Evolutionary conservation across 2,113 vertebrate genomes (phyloP).

Genomic region (Gymnogyps californianus): DNA sequence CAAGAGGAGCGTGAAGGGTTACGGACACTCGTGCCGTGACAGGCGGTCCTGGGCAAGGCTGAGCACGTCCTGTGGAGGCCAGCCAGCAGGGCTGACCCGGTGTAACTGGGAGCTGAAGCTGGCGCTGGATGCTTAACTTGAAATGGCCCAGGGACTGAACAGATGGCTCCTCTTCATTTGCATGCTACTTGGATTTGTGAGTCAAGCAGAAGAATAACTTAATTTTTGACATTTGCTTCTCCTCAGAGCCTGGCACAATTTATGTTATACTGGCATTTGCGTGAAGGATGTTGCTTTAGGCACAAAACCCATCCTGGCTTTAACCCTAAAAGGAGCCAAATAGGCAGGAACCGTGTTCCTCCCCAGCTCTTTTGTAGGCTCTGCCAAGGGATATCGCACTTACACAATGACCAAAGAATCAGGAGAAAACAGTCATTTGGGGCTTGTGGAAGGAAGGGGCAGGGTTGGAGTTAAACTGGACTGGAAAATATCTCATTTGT

Average conservation of each 20-base stretch:
- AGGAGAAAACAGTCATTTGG: slow-evolving; percentile 63
- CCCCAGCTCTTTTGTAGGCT: background rate
- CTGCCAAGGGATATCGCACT: slow-evolving; percentile 56
- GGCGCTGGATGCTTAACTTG: slow-evolving; percentile 4
- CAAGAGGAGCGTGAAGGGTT: background rate
- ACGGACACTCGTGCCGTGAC: background rate
- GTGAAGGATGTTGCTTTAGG: slow-evolving; percentile 66
- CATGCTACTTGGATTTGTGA: slow-evolving; percentile 63
- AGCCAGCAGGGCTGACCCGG: slow-evolving; percentile 17
- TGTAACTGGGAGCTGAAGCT: slow-evolving; percentile 19
- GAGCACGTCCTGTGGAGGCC: background rate
- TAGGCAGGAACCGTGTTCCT: slow-evolving; percentile 2
- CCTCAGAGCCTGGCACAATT: slow-evolving; percentile 45
- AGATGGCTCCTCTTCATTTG: slow-evolving; percentile 69
- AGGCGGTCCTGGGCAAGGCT: background rate
- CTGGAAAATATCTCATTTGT: slow-evolving; percentile 60
- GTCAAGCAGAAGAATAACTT: slow-evolving; percentile 66
- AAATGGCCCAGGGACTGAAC: slow-evolving; percentile 57
- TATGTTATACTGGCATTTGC: slow-evolving; percentile 61
- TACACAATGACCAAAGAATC: slow-evolving; percentile 56
- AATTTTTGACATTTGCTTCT: slow-evolving; percentile 70
- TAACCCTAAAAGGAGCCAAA: slow-evolving; percentile 55
- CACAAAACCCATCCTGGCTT: slow-evolving; percentile 46
- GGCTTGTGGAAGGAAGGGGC: slow-evolving; percentile 66
- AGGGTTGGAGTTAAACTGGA: slow-evolving; percentile 40